phyloP scores from a whole-genome alignment of 2,113 vertebrate species.

The Rhinolophus ferrumequinum region DNA sequence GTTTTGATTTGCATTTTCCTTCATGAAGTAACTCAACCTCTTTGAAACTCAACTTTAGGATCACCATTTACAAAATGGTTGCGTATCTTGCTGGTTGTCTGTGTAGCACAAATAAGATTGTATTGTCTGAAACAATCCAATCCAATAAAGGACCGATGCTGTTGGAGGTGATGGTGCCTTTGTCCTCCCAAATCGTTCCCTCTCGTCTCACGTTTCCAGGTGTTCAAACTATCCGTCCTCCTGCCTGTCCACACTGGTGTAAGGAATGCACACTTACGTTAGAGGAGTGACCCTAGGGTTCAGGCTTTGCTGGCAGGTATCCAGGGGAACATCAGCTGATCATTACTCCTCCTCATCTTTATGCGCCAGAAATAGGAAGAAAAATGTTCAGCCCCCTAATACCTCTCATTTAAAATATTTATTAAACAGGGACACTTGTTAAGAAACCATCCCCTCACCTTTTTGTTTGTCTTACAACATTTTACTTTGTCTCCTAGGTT shows the following conservation, averaged over 20 bases:
- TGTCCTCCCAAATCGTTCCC: not conserved
- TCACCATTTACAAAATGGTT: not conserved
- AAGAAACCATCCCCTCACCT: not conserved
- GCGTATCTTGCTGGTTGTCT: not conserved
- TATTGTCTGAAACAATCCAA: not conserved
- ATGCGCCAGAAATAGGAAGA: not conserved
- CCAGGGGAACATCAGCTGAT: not conserved
- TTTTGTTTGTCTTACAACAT: not conserved
- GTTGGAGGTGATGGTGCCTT: not conserved
- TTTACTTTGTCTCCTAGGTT: not conserved
- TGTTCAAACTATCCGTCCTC: not conserved
- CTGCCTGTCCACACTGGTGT: not conserved
- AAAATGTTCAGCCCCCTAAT: not conserved
- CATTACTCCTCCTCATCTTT: slow-evolving; percentile 3
- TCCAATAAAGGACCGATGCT: not conserved
- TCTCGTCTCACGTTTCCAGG: not conserved
- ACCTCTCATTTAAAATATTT: not conserved
- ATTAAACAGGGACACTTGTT: not conserved
- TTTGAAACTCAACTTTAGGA: not conserved
- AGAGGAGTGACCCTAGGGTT: not conserved
- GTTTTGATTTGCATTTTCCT: not conserved
- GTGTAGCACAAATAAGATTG: not conserved
- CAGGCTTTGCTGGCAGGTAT: not conserved
- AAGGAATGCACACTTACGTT: not conserved
- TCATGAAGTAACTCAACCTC: not conserved